phyloP scores from a whole-genome alignment of 2,797 vertebrate species.

The Gila robusta region DNA sequence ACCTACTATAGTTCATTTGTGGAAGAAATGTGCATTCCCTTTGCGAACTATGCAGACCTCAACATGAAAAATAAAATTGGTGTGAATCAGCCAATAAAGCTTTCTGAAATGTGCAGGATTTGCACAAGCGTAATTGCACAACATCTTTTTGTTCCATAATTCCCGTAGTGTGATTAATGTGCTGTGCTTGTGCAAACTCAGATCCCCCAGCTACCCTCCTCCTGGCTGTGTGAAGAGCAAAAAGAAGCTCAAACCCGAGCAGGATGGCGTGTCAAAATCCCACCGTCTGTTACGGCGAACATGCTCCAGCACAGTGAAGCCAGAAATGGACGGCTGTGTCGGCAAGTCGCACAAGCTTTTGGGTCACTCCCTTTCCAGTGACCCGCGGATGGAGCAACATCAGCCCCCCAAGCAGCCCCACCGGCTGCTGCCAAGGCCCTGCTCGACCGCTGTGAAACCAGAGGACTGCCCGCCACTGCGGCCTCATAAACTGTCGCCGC shows the following conservation, averaged over 20 bases:
- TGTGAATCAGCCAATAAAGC: conserved; percentile 24
- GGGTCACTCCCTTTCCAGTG: conserved; percentile 84
- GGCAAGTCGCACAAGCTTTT: conserved; percentile 84
- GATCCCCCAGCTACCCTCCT: conserved; percentile 92
- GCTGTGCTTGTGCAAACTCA: conserved; percentile 61
- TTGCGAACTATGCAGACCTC: conserved; percentile 23
- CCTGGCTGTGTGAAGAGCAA: conserved; percentile 90
- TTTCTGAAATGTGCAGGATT: conserved; percentile 22
- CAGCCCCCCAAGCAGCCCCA: conserved; percentile 82
- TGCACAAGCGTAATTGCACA: conserved; percentile 34
- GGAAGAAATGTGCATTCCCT: background rate
- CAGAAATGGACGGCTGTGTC: conserved; percentile 81
- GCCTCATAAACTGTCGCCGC: conserved; percentile 83
- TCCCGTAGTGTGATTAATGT: conserved; percentile 45
- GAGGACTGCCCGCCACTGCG: conserved; percentile 82
- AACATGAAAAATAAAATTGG: conserved; percentile 34
- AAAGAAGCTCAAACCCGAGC: conserved; percentile 87
- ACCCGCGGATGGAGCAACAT: conserved; percentile 81
- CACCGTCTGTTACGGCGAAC: conserved; percentile 86
- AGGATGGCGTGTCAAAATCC: conserved; percentile 87
- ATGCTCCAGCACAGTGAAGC: conserved; percentile 84
- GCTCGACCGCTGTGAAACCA: conserved; percentile 76
- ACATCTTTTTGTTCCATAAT: background rate
- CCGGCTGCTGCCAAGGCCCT: conserved; percentile 84
- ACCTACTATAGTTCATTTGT: background rate